Evolutionary conservation across 2,113 vertebrate genomes (phyloP).

Genomic region (Tiliqua scincoides): DNA sequence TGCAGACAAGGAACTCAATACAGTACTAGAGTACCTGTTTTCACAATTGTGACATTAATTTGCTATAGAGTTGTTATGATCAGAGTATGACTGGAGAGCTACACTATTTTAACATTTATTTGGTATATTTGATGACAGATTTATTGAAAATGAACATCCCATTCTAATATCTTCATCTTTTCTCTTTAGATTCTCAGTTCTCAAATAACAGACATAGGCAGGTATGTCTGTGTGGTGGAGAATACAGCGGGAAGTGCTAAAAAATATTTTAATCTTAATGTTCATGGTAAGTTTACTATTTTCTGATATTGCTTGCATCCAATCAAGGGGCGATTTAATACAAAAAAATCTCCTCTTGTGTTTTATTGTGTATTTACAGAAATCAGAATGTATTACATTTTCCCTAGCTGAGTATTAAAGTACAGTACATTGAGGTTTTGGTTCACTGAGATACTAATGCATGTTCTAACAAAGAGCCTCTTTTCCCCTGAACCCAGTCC

Average conservation of each 20-base stretch:
- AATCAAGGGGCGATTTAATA: background rate
- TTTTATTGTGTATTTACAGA: background rate
- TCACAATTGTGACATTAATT: background rate
- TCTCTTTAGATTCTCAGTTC: conserved; percentile 83
- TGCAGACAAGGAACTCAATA: background rate
- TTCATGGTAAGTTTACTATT: conserved; percentile 83
- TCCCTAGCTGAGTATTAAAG: background rate
- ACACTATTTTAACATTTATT: background rate
- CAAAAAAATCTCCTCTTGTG: background rate
- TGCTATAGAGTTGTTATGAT: too few relatives aligned
- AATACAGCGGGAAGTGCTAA: conserved; percentile 91
- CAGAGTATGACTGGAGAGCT: background rate
- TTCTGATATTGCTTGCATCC: background rate
- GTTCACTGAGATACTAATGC: background rate
- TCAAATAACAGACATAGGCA: conserved; percentile 89
- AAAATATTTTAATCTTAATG: conserved; percentile 92
- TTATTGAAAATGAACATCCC: background rate
- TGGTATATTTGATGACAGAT: background rate
- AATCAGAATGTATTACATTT: background rate
- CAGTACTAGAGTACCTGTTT: background rate
- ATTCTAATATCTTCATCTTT: conserved; percentile 15
- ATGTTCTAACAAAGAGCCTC: too few relatives aligned
- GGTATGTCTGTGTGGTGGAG: conserved; percentile 87
- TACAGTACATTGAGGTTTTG: background rate
- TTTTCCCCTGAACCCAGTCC: too few relatives aligned